Percentiles rank a stretch among this genome's conserved stretches.
These are phyloP conservation scores for Pediacus dermestoides DNA, from an alignment of 2,888 invertebrate species.

Conservation along the genomic window DNA sequence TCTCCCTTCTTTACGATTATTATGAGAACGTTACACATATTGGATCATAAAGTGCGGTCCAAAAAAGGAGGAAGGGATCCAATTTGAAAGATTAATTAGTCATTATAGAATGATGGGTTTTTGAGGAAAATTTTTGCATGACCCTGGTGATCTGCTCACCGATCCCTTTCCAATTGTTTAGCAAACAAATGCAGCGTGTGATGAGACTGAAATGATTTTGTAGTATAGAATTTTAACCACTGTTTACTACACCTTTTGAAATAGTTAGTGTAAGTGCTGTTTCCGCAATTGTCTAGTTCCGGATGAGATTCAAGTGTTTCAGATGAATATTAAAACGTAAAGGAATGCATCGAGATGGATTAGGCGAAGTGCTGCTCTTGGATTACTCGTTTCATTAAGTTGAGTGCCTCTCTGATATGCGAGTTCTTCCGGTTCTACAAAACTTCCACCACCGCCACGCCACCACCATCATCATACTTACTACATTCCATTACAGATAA, in stretches of 20 bases:
- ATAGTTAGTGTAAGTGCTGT: constrained; percentile 46
- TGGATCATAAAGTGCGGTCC: constrained; percentile 1
- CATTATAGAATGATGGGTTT: constrained; percentile 2
- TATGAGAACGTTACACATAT: constrained; percentile 26
- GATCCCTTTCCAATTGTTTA: too few relatives aligned
- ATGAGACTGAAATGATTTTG: too few relatives aligned
- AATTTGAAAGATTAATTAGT: too few relatives aligned
- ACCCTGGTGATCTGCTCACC: too few relatives aligned
- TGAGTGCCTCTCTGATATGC: constrained; percentile 53
- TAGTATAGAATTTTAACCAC: constrained; percentile 21
- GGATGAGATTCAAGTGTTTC: constrained; percentile 45
- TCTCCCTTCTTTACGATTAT: constrained; percentile 34
- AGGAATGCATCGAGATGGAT: constrained; percentile 51
- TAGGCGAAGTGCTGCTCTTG: constrained; percentile 49
- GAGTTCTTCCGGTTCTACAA: constrained; percentile 43
- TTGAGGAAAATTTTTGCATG: too few relatives aligned
- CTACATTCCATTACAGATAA: constrained; percentile 45
- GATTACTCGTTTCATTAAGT: constrained; percentile 58
- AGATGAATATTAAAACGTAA: constrained; percentile 50
- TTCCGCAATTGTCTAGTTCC: constrained; percentile 46
- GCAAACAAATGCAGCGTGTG: too few relatives aligned
- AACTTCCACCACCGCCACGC: constrained; percentile 20
- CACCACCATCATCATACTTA: constrained; percentile 26
- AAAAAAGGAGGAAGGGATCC: too few relatives aligned
- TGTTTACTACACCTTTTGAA: constrained; percentile 27